Evolutionary conservation across 2,113 vertebrate genomes (phyloP).

Genomic region (Falcunculus frontatus): DNA sequence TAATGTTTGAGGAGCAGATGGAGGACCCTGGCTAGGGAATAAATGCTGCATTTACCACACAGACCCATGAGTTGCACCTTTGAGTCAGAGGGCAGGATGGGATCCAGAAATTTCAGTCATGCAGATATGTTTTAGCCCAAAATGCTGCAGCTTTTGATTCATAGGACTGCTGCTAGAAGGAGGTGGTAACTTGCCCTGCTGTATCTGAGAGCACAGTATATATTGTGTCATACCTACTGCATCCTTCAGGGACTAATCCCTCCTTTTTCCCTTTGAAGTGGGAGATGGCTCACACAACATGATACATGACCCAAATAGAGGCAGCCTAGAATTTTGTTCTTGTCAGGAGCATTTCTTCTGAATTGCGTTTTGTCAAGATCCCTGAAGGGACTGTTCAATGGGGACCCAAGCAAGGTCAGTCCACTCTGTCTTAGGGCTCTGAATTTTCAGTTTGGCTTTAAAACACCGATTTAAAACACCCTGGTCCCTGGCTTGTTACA

Average conservation of each 20-base stretch:
- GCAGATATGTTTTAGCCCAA: neutral
- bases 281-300: neutral
- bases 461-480: neutral
- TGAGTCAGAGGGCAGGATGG: neutral
- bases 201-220: neutral
- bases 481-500: neutral
- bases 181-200: neutral
- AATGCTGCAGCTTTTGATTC: neutral
- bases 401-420: neutral
- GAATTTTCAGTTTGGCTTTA: neutral
- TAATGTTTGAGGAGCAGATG: neutral
- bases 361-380: neutral
- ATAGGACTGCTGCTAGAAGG: neutral
- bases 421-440: neutral
- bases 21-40: neutral
- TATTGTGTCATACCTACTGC: neutral
- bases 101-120: neutral
- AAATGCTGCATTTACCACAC: neutral
- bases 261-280: neutral
- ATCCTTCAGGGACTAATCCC: neutral
- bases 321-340: neutral
- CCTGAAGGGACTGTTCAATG: accelerated
- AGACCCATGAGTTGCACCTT: neutral
- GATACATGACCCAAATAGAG: neutral
- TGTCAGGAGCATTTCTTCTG: neutral